Conservation (phyloP, 2,888 invertebrate genomes). For the Aleiodes testaceus region DNA sequence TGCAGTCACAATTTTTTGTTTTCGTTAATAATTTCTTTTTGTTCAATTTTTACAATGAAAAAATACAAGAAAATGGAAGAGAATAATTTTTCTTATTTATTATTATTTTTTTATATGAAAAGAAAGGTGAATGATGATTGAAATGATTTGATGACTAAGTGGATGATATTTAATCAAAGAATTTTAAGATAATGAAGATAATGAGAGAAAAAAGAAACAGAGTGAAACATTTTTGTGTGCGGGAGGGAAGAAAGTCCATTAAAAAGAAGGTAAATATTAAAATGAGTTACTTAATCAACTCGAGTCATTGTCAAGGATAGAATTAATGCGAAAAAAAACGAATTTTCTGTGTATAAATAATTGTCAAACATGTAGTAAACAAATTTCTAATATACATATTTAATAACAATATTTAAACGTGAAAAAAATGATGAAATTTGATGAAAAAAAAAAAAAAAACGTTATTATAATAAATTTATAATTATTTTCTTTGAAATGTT, state of each 20-base stretch:
- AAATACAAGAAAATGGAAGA: constrained; percentile 20
- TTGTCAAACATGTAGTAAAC: constrained; percentile 68
- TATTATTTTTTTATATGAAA: constrained; percentile 15
- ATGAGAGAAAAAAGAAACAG: constrained; percentile 9
- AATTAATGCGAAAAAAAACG: constrained; percentile 55
- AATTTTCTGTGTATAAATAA: constrained; percentile 70
- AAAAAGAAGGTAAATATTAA: constrained; percentile 48
- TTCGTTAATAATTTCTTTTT: constrained; percentile 28
- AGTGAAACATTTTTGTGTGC: constrained; percentile 11
- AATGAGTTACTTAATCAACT: constrained; percentile 65
- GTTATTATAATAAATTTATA: constrained; percentile 54
- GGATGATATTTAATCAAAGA: constrained; percentile 40
- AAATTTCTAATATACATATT: constrained; percentile 69
- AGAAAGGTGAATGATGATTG: constrained; percentile 1
- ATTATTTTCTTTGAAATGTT: constrained; percentile 64
- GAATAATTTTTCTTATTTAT: constrained; percentile 41
- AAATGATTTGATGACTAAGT: constrained; percentile 25
- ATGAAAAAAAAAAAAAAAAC: constrained; percentile 19
- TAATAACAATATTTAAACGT: constrained; percentile 63
- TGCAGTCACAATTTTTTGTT: constrained; percentile 19
- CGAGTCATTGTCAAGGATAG: constrained; percentile 65
- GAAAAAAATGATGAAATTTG: constrained; percentile 39
- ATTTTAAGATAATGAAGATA: constrained; percentile 17
- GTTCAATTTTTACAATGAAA: constrained; percentile 13
- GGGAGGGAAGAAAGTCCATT: constrained; percentile 57